These are phyloP conservation scores for Denticeps clupeoides DNA, from an alignment of 2,797 vertebrate genomes.

Conservation along the genomic window DNA sequence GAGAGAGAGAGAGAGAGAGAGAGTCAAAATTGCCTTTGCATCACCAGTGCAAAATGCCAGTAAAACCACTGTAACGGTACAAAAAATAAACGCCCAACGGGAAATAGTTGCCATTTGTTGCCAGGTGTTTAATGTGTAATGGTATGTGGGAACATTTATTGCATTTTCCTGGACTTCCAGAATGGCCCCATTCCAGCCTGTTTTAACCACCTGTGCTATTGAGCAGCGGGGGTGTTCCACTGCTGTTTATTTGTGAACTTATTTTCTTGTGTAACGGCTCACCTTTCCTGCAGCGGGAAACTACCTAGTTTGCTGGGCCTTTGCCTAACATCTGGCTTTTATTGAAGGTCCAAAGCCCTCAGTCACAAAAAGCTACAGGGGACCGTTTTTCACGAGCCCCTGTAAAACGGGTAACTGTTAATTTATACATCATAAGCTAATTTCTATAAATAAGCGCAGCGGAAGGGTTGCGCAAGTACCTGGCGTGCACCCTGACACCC, in stretches of 20 bases:
- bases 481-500: slow-evolving; percentile 22
- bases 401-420: slow-evolving; percentile 64
- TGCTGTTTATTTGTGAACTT: slow-evolving; percentile 62
- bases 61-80: background rate
- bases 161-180: background rate
- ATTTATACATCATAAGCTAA: slow-evolving; percentile 65
- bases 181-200: background rate
- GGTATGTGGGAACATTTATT: slow-evolving; percentile 2
- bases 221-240: slow-evolving; percentile 22
- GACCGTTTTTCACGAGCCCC: slow-evolving; percentile 55
- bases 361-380: slow-evolving; percentile 49
- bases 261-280: slow-evolving; percentile 57
- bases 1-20: too few relatives aligned
- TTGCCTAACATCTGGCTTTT: slow-evolving; percentile 58
- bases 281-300: slow-evolving; percentile 60
- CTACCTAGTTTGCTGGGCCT: slow-evolving; percentile 35
- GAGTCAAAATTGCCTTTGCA: too few relatives aligned
- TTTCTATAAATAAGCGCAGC: slow-evolving; percentile 55
- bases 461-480: slow-evolving; percentile 48
- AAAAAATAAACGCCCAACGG: background rate
- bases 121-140: slow-evolving; percentile 1
- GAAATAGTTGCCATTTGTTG: background rate
- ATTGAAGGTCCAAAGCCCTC: slow-evolving; percentile 53
- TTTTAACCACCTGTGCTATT: slow-evolving; percentile 23
- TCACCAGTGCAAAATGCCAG: background rate